These are phyloP conservation scores for Strigamia crassipes DNA, from an alignment of 2,888 invertebrate species.

Conservation along the genomic window DNA sequence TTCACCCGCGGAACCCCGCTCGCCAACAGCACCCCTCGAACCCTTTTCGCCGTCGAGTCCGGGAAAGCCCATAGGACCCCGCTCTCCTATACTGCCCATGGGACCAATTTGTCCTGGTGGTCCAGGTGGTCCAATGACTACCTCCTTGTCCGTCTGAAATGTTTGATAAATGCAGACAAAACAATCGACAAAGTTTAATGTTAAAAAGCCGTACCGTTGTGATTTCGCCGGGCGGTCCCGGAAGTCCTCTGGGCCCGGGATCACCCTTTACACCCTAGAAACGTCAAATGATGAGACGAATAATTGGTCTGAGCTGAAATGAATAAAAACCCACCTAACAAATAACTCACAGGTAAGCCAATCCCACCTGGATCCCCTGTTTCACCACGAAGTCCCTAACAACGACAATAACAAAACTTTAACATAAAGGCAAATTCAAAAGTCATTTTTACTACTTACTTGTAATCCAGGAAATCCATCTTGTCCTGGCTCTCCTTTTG, in stretches of 20 bases:
- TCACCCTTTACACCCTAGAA: constrained; percentile 47
- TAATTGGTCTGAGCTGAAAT: not conserved
- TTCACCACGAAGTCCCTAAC: constrained; percentile 52
- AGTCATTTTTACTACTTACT: not conserved
- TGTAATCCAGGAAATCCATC: constrained; percentile 21
- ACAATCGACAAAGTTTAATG: not conserved
- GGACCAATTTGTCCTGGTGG: constrained; percentile 52
- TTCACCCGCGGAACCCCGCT: constrained; percentile 46
- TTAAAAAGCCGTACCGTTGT: constrained; percentile 21
- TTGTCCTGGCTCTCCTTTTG: constrained; percentile 41
- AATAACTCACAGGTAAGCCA: constrained; percentile 51
- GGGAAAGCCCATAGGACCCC: constrained; percentile 29
- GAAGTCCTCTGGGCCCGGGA: constrained; percentile 44
- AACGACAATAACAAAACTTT: constrained; percentile 45
- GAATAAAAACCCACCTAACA: not conserved
- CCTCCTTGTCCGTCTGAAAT: constrained; percentile 46
- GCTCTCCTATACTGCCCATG: constrained; percentile 54
- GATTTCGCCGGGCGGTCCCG: not conserved
- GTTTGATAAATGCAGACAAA: not conserved
- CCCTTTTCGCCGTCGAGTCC: constrained; percentile 48
- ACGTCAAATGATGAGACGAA: not conserved
- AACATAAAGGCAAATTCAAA: not conserved
- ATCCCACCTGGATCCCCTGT: constrained; percentile 53
- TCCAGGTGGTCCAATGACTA: constrained; percentile 52
- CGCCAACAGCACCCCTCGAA: constrained; percentile 45